These are phyloP conservation scores for Coenobita brevimanus DNA, from an alignment of 1,140 invertebrate genomes.

Conservation along the genomic window DNA sequence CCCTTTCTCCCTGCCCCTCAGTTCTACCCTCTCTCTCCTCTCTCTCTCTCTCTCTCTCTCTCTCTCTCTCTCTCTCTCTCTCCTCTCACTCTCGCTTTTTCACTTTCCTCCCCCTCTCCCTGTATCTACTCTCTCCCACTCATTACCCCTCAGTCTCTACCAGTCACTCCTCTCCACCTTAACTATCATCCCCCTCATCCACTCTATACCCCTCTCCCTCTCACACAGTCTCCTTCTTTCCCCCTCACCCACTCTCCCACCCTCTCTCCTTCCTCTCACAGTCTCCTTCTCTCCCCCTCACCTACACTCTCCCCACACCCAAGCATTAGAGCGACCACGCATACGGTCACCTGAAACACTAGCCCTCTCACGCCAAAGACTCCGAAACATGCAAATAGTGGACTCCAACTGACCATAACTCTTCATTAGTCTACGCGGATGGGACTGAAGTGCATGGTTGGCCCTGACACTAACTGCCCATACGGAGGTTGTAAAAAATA, in stretches of 20 bases:
- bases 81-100: not conserved
- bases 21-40: not conserved
- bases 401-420: too few species aligned
- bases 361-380: too few species aligned
- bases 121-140: not conserved
- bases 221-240: not conserved
- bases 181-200: not conserved
- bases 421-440: too few species aligned
- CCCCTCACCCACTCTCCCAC: not conserved
- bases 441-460: too few species aligned
- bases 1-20: not conserved
- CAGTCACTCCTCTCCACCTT: not conserved
- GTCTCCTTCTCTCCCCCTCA: not conserved
- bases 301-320: not conserved
- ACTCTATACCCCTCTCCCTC: not conserved
- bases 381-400: too few species aligned
- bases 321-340: not conserved
- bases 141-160: too few species aligned
- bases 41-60: not conserved
- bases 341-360: too few species aligned
- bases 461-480: too few species aligned
- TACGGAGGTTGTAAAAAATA: too few species aligned
- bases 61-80: not conserved
- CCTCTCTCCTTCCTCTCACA: too few species aligned
- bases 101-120: not conserved